Percentiles rank a stretch among this genome's conserved stretches.
These are phyloP conservation scores for Ctenochaetus hawaiiensis DNA, from an alignment of 2,797 vertebrate genomes.

Conservation along the genomic window DNA sequence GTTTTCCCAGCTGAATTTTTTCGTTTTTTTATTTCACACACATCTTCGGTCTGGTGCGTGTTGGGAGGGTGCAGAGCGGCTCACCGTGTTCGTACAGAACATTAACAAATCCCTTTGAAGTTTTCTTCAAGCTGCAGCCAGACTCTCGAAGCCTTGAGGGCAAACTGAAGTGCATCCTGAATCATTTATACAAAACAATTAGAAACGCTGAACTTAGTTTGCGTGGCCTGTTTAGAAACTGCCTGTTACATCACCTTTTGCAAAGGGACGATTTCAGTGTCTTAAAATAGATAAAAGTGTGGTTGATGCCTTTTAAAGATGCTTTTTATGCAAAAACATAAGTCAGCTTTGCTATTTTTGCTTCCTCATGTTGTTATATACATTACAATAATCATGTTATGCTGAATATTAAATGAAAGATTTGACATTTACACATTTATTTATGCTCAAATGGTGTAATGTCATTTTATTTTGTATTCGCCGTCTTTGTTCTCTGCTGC, in stretches of 20 bases:
- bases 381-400: background rate
- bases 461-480: background rate
- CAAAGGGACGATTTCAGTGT: conserved; percentile 12
- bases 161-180: conserved; percentile 48
- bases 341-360: background rate
- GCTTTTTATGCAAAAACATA: background rate
- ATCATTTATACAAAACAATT: conserved; percentile 66
- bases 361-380: background rate
- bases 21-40: conserved; percentile 13
- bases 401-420: background rate
- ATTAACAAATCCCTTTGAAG: conserved; percentile 51
- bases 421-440: background rate
- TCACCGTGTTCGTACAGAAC: conserved; percentile 9
- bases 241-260: conserved; percentile 26
- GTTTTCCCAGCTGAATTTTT: conserved; percentile 13
- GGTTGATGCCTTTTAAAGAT: conserved; percentile 2
- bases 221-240: conserved; percentile 14
- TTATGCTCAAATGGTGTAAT: background rate
- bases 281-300: conserved; percentile 20
- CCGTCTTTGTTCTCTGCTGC: background rate
- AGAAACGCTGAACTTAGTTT: conserved; percentile 43
- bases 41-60: background rate
- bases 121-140: conserved; percentile 31
- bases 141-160: conserved; percentile 47
- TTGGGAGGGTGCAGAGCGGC: background rate